These are phyloP conservation scores for Acleris holmiana DNA, from an alignment of 2,888 invertebrate species.

Conservation along the genomic window DNA sequence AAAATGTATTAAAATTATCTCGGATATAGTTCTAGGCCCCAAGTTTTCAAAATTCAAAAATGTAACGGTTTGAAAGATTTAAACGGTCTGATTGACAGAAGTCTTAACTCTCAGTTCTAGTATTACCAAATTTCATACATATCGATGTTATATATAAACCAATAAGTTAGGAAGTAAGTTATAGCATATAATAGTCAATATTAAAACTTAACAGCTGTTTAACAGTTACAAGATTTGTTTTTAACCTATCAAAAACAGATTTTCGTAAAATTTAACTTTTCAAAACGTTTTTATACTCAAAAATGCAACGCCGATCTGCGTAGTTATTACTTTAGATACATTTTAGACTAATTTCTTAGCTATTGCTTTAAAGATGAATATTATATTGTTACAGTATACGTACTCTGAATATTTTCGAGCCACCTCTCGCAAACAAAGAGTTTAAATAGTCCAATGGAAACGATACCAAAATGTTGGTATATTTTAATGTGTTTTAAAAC, in stretches of 20 bases:
- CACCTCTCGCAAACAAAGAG: not conserved
- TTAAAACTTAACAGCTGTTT: slow-evolving; percentile 73
- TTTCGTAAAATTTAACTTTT: slow-evolving; percentile 41
- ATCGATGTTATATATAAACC: slow-evolving; percentile 81
- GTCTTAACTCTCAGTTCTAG: slow-evolving; percentile 70
- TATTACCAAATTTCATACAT: slow-evolving; percentile 80
- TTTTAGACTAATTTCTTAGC: slow-evolving; percentile 51
- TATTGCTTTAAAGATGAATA: slow-evolving; percentile 66
- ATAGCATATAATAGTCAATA: slow-evolving; percentile 79
- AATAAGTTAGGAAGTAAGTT: slow-evolving; percentile 62
- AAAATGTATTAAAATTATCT: slow-evolving; percentile 60
- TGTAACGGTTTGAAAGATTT: slow-evolving; percentile 52
- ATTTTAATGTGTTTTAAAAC: too few species aligned
- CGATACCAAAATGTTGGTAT: too few species aligned
- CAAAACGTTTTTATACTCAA: slow-evolving; percentile 18
- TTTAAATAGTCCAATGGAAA: too few species aligned
- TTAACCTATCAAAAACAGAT: slow-evolving; percentile 36
- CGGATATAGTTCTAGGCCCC: slow-evolving; percentile 65
- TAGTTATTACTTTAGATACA: slow-evolving; percentile 19
- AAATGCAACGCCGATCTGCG: slow-evolving; percentile 28
- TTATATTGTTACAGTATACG: slow-evolving; percentile 54
- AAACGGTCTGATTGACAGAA: slow-evolving; percentile 52
- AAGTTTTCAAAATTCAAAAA: slow-evolving; percentile 50
- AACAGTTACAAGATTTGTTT: slow-evolving; percentile 62
- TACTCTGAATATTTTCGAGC: slow-evolving; percentile 32